Conservation (phyloP, 2,888 invertebrate genomes). For the Andrena fulva region DNA sequence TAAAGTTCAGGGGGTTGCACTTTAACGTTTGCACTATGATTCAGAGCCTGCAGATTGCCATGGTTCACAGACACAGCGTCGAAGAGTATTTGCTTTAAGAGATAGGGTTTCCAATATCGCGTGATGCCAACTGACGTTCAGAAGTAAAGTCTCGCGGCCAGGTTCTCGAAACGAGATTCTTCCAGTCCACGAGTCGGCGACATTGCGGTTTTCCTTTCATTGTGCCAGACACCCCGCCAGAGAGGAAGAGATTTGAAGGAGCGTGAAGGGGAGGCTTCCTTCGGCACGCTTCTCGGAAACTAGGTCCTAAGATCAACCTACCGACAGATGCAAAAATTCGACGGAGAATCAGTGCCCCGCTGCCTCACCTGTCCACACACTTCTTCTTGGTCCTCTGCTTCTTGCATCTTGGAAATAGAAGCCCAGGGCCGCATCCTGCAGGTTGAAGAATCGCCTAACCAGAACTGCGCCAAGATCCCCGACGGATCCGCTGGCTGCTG, state of each 20-base stretch:
- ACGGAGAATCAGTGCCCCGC: slow-evolving; percentile 77
- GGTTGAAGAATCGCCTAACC: slow-evolving; percentile 47
- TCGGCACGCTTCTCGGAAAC: slow-evolving; percentile 79
- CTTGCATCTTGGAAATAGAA: slow-evolving; percentile 48
- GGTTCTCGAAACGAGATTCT: slow-evolving; percentile 33
- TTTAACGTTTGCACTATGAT: not conserved
- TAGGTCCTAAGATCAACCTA: slow-evolving; percentile 77
- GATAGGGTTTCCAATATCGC: not conserved
- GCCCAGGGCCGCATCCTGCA: slow-evolving; percentile 60
- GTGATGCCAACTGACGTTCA: not conserved
- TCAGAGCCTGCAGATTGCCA: not conserved
- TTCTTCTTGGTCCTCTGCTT: slow-evolving; percentile 63
- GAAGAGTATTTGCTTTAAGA: not conserved
- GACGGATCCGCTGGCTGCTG: slow-evolving; percentile 7
- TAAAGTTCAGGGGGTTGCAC: not conserved
- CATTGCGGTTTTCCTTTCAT: slow-evolving; percentile 54
- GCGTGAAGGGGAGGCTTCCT: slow-evolving; percentile 64
- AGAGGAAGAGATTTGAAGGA: slow-evolving; percentile 52
- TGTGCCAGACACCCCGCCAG: slow-evolving; percentile 21
- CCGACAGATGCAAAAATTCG: slow-evolving; percentile 84
- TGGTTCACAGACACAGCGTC: not conserved
- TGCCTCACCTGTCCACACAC: slow-evolving; percentile 83
- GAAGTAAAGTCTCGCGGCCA: not conserved
- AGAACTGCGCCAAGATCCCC: slow-evolving; percentile 26
- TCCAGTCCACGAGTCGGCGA: slow-evolving; percentile 27